Percentiles rank a stretch among this genome's conserved stretches.
Evolutionary conservation across 2,888 invertebrate species (phyloP).

Genomic region (Cephus runcator): DNA sequence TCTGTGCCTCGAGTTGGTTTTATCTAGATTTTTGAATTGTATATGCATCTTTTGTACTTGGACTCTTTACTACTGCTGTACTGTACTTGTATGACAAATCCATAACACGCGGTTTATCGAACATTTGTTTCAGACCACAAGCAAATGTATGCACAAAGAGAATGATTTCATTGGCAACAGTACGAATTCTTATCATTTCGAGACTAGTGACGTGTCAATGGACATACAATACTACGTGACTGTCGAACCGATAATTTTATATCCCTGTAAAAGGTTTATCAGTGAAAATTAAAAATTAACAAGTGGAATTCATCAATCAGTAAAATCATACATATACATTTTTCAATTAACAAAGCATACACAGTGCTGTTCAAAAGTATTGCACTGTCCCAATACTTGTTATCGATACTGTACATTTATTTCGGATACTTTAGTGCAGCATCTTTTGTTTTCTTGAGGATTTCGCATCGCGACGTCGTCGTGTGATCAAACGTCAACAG

Average conservation of each 20-base stretch:
- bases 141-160: background rate
- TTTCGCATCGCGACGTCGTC: background rate
- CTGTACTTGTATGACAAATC: background rate
- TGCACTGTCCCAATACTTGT: background rate
- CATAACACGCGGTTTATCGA: background rate
- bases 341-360: too few relatives aligned
- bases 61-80: too few relatives aligned
- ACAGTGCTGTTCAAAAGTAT: too few relatives aligned
- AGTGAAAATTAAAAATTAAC: background rate
- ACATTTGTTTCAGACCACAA: background rate
- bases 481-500: background rate
- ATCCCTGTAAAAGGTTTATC: background rate
- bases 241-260: background rate
- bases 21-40: background rate
- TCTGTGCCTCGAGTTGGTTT: background rate
- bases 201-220: background rate
- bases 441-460: background rate
- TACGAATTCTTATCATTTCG: background rate
- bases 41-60: background rate
- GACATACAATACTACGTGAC: background rate
- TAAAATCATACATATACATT: too few relatives aligned
- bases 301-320: background rate
- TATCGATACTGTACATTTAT: background rate
- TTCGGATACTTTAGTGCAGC: background rate
- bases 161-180: background rate